Conservation (phyloP, 2,113 vertebrate genomes). For the Deroptyus accipitrinus region DNA sequence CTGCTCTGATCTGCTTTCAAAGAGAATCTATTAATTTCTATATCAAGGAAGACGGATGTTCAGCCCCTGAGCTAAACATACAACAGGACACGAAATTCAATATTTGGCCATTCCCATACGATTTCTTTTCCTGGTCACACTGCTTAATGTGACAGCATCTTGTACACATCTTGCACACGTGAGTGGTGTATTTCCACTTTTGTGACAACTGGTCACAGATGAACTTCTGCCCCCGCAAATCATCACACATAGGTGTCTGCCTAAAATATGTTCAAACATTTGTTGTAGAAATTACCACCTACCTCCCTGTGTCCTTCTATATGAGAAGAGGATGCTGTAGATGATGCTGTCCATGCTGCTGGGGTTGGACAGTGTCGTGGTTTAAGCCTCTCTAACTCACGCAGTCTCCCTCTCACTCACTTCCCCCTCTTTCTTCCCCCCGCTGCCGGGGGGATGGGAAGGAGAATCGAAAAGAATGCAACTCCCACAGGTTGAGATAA, state of each 20-base stretch:
- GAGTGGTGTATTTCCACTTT: background rate
- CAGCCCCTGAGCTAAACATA: conserved; percentile 4
- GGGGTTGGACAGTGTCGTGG: background rate
- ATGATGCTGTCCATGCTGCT: background rate
- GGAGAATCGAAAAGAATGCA: too few species aligned
- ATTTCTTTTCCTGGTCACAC: background rate
- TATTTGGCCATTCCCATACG: background rate
- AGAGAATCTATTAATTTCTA: conserved; percentile 58
- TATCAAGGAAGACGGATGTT: background rate
- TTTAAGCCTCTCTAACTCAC: too few species aligned
- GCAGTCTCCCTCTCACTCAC: too few species aligned
- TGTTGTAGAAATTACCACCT: background rate
- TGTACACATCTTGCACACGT: background rate
- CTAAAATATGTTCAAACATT: background rate
- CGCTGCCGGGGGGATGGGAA: too few species aligned
- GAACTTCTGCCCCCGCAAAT: background rate
- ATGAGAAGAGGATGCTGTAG: background rate
- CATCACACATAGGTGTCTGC: background rate
- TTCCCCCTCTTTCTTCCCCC: too few species aligned
- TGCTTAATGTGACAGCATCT: background rate
- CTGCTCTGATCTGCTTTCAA: conserved; percentile 57
- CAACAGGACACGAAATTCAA: background rate
- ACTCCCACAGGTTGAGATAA: too few species aligned
- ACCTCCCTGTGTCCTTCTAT: background rate
- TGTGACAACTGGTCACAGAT: background rate